Evolutionary conservation across 2,888 invertebrate species (phyloP).

Genomic region (Galerucella calmariensis): DNA sequence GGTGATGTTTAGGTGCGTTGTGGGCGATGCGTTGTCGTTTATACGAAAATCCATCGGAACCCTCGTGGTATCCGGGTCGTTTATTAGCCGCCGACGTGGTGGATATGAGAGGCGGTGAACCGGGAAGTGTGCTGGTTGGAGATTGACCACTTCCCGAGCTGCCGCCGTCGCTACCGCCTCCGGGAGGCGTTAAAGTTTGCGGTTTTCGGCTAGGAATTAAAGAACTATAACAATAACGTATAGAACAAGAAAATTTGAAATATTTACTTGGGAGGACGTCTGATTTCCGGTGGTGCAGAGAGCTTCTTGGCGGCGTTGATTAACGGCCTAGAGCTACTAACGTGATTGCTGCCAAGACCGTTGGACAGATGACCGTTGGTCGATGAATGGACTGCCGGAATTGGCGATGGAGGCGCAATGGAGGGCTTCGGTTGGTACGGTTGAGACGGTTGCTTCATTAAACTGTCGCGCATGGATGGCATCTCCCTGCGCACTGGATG

Average conservation of each 20-base stretch:
- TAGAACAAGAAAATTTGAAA: background rate
- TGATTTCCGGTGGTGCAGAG: slow-evolving; percentile 74
- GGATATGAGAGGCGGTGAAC: slow-evolving; percentile 81
- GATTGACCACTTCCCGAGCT: slow-evolving; percentile 84
- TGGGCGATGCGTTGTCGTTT: slow-evolving; percentile 86
- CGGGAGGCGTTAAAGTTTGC: slow-evolving; percentile 89
- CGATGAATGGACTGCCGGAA: slow-evolving; percentile 55
- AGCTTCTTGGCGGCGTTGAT: slow-evolving; percentile 64
- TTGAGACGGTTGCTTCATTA: slow-evolving; percentile 58
- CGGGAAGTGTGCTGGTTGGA: slow-evolving; percentile 78
- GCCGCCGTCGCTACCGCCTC: slow-evolving; percentile 84
- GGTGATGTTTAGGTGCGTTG: slow-evolving; percentile 65
- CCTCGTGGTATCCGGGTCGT: slow-evolving; percentile 73
- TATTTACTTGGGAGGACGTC: slow-evolving; percentile 76
- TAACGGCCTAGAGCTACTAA: slow-evolving; percentile 64
- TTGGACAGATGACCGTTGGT: slow-evolving; percentile 55
- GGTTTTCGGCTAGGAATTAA: slow-evolving; percentile 79
- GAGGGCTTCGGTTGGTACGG: slow-evolving; percentile 47
- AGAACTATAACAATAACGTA: background rate
- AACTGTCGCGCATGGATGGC: slow-evolving; percentile 56
- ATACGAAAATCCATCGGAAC: slow-evolving; percentile 63
- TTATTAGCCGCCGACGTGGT: slow-evolving; percentile 66
- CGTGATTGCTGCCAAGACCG: slow-evolving; percentile 61
- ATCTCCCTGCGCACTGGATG: slow-evolving; percentile 57
- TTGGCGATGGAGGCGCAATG: slow-evolving; percentile 47